Conservation (phyloP, 92 coral and sea anemone genomes). For the Bergia sp. region DNA sequence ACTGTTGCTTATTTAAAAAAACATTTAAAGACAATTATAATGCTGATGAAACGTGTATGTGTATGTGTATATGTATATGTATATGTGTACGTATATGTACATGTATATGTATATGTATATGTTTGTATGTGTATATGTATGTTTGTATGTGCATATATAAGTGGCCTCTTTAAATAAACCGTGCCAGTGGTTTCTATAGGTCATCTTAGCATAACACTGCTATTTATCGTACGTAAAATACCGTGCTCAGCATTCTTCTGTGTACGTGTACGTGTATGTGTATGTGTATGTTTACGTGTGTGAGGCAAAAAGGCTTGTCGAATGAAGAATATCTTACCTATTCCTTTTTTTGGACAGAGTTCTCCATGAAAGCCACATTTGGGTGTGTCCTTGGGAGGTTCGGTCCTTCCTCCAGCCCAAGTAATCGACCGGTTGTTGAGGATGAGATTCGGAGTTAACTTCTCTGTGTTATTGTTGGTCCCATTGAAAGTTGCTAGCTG, state of each 20-base stretch:
- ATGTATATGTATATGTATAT: neutral
- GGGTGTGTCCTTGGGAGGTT: conserved; percentile 81
- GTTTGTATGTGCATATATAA: neutral
- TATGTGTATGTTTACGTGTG: neutral
- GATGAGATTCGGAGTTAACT: conserved; percentile 59
- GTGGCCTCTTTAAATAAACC: neutral
- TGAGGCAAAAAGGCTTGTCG: neutral
- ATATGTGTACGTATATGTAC: neutral
- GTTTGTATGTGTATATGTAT: neutral
- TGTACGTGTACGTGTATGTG: neutral
- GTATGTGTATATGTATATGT: neutral
- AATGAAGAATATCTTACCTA: neutral
- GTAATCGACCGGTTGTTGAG: conserved; percentile 59
- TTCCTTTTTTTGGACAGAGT: conserved; percentile 55
- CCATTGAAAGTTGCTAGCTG: conserved; percentile 55
- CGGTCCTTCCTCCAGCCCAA: conserved; percentile 69
- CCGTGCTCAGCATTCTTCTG: too few species aligned
- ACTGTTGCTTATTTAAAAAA: too few species aligned
- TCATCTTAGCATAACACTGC: too few species aligned
- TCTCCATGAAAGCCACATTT: conserved; percentile 81
- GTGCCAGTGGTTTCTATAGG: too few species aligned
- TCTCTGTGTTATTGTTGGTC: conserved; percentile 42
- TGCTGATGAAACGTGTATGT: neutral
- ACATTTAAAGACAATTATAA: too few species aligned
- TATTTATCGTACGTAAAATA: too few species aligned